Evolutionary conservation across 1,140 invertebrate genomes (phyloP), one percentile per base, ranked within the genome.

Genomic region (Drosophila pectinifera): DNA sequence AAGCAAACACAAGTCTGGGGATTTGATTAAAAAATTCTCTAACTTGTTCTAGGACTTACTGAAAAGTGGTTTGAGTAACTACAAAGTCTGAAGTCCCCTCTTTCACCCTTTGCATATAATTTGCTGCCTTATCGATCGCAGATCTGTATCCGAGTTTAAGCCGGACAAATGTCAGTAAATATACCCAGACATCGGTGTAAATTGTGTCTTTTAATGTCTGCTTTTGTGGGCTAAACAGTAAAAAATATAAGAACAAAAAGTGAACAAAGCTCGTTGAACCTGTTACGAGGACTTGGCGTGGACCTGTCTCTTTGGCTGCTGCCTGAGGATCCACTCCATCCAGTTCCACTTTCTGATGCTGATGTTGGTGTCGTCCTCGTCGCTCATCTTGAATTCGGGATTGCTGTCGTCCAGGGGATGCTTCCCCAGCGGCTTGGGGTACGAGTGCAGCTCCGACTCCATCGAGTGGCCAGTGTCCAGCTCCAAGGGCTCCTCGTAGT

Each of bases 121-220:
- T 11, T 34, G 31, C 4, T 4, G 11, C 31, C 13, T 34, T 4
- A 13, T 13, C 11, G 31, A 34, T 31, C 28, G 8, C 10, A 31
- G 8, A 31, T 31, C 28, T 3, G 0, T 31, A 28, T 2, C 6
- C 8, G 26, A 8, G 7, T 8, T 28, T 28, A 28, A 8, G 8
- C 26, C 26, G 7, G 6, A 28, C 26, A 28, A 28, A 8, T 28
- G 6, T 34, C 6, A 34, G 4, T 4, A 34, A 45, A 31, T 16
- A 4, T 28, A 18, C 16, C 5, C 16, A 18, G 0, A 0, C 1
- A 0, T 13, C 34, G 11, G 28, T 51, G 48, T 51, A 8, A 8
- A 31, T 49, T 51, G 31, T 51, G 48, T 13, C 13, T 51, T 51
- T 51, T 51, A 51, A 2, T 49, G 48, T 51, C 48, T 51, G 11